Evolutionary conservation across 2,888 invertebrate genomes (phyloP), one percentile per base, ranked within the genome.

Genomic region (Podabrus alpinus): DNA sequence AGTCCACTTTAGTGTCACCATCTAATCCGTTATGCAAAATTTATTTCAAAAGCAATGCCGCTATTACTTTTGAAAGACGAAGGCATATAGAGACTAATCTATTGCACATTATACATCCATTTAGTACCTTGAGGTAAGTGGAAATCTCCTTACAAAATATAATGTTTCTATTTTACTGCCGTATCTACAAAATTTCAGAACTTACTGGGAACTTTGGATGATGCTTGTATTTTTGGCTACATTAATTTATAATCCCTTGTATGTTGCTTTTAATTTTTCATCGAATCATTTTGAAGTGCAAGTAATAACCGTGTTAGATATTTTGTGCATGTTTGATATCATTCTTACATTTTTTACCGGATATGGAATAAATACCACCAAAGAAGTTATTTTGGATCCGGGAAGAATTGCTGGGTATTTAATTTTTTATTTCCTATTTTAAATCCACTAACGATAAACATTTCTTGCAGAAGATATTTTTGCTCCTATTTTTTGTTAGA

Each of bases 71-170:
- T 15, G 88, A 88, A 80, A 82, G 84, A 29, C 82, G 78, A 17
- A 81, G 86, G 0, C 87, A 87, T 74, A 21, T 82, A 4, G 67
- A 66, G n/a, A 59, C 79, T 1, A 76, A 81, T 3, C 72, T 80
- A 72, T 79, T 80, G 77, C 78, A 82, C 66, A 79, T 86, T 11
- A 84, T 85, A 79, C 88, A 88, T 77, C 88, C 88, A 1, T 88
- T 86, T 83, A 88, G 88, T 74, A 59, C 67, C 5, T 79, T 80
- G 24, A 71, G 75, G 75, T 75, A 60, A 67, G 19, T 15, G 16
- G 2, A 17, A n/a, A 45, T 45, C n/a, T n/a, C 7, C n/a, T 5
- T 45, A 45, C 7, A 45, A 45, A 45, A n/a, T 45, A 13, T 0
- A 15, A 16, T 61, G 61, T 7, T 13, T 61, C 13, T 17, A 61